A percentile compares a stretch with the other conserved stretches of the same genome.
Evolutionary conservation across 2,797 vertebrate species (phyloP).

Genomic region (Hoplostethus mediterraneus): DNA sequence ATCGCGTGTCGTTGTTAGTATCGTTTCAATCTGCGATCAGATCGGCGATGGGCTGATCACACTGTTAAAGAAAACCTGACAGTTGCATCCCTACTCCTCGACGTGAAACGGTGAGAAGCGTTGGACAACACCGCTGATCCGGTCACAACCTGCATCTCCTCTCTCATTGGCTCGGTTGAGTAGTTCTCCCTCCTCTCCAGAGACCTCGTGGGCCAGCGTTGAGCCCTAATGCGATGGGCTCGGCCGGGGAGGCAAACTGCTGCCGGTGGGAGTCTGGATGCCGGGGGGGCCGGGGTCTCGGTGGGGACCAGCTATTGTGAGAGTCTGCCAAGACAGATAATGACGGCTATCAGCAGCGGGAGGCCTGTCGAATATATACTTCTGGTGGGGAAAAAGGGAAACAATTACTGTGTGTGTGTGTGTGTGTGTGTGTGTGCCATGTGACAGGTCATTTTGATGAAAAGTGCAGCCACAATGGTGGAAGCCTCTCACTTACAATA

Average conservation of each 20-base stretch:
- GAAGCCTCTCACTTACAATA: neutral
- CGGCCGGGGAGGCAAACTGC: conserved; percentile 43
- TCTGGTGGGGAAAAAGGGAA: conserved; percentile 9
- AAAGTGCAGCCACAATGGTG: neutral
- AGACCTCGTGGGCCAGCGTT: conserved; percentile 39
- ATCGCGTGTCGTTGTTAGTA: no score
- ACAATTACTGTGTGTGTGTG: neutral
- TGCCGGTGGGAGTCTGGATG: conserved; percentile 42
- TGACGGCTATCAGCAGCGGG: conserved; percentile 44
- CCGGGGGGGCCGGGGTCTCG: conserved; percentile 35
- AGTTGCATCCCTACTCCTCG: no score
- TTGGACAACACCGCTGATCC: conserved; percentile 14
- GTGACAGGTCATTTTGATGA: conserved; percentile 6
- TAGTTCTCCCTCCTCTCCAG: conserved; percentile 19
- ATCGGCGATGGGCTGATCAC: no score
- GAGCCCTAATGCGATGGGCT: conserved; percentile 48
- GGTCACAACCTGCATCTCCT: conserved; percentile 19
- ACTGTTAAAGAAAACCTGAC: no score
- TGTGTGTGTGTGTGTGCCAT: neutral
- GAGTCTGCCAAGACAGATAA: conserved; percentile 56
- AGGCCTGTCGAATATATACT: conserved; percentile 18
- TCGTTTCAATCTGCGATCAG: no score
- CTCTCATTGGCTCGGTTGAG: conserved; percentile 16
- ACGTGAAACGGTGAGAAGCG: conserved; percentile 33
- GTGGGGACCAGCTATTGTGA: conserved; percentile 41